Base-by-base conservation (phyloP, 2,797 vertebrate genomes). In the Anguilla megastoma region DNA sequence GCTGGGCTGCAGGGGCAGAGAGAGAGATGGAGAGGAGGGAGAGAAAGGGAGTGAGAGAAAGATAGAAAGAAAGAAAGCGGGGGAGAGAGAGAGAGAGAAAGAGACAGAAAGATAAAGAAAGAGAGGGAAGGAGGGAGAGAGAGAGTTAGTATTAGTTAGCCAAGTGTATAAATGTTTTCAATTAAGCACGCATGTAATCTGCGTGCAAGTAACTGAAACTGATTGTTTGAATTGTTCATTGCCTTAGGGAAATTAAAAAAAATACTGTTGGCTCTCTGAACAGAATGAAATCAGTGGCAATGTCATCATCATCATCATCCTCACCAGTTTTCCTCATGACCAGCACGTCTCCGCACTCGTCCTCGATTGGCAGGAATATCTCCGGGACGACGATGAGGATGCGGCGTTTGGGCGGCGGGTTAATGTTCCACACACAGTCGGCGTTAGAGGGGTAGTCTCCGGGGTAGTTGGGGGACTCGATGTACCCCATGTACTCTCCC, bases 321-420 rank as follows among this genome's bases (percentile, higher is more conserved):
- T 87, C 95, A 99, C 98, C 97, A 0, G 97, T 99, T 94, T 99
- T 99, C 88, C 98, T 97, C 98, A 99, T 99, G 88, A 99, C 98
- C 85, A 99, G 95, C 90, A 98, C 98, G 0, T 99, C 98, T 0
- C 98, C 98, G 0, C 98, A 99, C 91, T 98, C 98, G 1, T 99
- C 98, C 93, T 99, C 98, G 0, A 98, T 98, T 2, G 98, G 98
- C 18, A 99, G 97, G 93, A 99, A 99, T 92, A 99, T 99, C 95
- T 99, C 98, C 0, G 98, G 98, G 58, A 99, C 98, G 79, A 99
- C 98, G 0, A 99, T 97, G 89, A 99, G 98, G 92, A 99, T 99
- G 89, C 98, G 95, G 80, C 98, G 97, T 92, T 99, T 99, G 88
- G 98, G 97, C 0, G 98, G 98, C 0, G 98, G 98, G 21, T 97